These are phyloP conservation scores for Dasypogon diadema DNA, from an alignment of 2,888 invertebrate genomes.

Conservation along the genomic window DNA sequence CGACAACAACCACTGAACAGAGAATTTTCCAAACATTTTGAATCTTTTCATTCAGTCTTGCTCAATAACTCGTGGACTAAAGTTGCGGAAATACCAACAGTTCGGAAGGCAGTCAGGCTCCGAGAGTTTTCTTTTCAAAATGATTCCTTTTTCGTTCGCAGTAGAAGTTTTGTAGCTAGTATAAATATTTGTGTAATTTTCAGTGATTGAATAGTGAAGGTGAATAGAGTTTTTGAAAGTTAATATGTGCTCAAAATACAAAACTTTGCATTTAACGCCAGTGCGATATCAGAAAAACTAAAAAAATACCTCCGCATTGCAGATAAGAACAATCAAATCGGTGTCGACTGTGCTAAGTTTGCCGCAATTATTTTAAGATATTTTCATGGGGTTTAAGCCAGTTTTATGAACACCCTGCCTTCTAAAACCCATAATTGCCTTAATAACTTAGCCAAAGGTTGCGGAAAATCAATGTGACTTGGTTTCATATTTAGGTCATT, in stretches of 20 bases:
- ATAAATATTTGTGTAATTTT: neutral
- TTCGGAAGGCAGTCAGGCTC: slow-evolving; percentile 1
- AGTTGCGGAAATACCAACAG: neutral
- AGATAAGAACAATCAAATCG: slow-evolving; percentile 21
- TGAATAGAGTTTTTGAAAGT: neutral
- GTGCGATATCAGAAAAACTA: slow-evolving; percentile 16
- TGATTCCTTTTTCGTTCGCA: neutral
- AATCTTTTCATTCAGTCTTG: slow-evolving; percentile 29
- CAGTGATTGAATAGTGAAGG: neutral
- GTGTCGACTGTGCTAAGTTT: neutral
- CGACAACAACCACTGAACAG: slow-evolving; percentile 14
- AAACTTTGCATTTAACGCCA: neutral
- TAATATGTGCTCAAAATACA: neutral
- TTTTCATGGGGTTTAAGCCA: neutral
- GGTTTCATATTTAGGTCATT: slow-evolving; percentile 32
- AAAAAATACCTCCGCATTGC: slow-evolving; percentile 40
- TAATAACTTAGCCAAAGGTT: slow-evolving; percentile 15
- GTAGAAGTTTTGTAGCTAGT: neutral
- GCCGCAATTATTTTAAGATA: slow-evolving; percentile 27
- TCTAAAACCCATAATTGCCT: slow-evolving; percentile 22
- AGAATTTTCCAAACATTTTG: slow-evolving; percentile 30
- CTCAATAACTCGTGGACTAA: slow-evolving; percentile 32
- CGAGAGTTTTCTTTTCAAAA: slow-evolving; percentile 14
- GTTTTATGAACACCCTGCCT: neutral
- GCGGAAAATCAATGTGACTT: slow-evolving; percentile 40